A percentile compares a stretch with the other conserved stretches of the same genome.
phyloP scores from a whole-genome alignment of 2,113 vertebrate species.

The Vulpes ferrilata region DNA sequence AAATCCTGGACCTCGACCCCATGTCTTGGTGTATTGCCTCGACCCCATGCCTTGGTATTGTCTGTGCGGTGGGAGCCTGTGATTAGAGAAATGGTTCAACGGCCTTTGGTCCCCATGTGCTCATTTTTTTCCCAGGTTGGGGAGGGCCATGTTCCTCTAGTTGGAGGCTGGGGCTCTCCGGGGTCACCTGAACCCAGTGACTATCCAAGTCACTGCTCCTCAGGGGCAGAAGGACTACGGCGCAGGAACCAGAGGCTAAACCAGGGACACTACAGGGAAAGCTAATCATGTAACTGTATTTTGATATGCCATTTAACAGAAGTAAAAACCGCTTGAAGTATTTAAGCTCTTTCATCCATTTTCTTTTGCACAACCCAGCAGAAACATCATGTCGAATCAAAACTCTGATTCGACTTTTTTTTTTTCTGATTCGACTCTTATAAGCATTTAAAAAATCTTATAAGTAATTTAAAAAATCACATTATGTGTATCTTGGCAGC shows the following conservation, averaged over 20 bases:
- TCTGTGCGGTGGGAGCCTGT: background rate
- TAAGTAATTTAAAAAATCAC: background rate
- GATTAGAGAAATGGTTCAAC: background rate
- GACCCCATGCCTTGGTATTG: rapidly evolving
- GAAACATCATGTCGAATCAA: background rate
- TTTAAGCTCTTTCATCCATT: background rate
- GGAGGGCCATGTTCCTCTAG: background rate
- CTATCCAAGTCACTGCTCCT: background rate
- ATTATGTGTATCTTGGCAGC: background rate
- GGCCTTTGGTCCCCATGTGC: background rate
- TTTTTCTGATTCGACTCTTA: no score
- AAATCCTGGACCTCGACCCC: background rate
- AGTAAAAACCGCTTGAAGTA: background rate
- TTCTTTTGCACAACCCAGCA: background rate
- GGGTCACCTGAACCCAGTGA: background rate
- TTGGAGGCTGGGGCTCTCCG: background rate
- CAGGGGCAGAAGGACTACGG: background rate
- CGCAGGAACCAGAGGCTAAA: background rate
- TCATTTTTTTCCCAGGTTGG: background rate
- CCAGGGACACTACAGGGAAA: background rate
- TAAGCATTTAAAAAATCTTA: background rate
- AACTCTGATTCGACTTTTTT: background rate
- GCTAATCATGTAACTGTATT: rapidly evolving
- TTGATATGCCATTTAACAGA: background rate
- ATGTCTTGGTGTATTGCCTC: rapidly evolving